Conservation (phyloP, 2,888 invertebrate species). For the Loripinus fragilis region DNA sequence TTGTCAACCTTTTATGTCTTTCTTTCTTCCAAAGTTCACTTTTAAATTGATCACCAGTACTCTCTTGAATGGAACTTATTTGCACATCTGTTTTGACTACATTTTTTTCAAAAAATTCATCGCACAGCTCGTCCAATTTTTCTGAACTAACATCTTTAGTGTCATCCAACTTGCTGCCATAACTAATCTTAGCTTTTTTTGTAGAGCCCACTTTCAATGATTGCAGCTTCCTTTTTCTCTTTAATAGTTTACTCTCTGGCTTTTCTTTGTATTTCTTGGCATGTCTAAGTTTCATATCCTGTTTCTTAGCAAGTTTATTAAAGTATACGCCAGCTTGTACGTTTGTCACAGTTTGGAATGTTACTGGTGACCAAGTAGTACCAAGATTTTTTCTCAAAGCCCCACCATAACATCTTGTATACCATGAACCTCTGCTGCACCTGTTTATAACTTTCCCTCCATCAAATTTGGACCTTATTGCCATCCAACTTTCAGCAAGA, state of each 20-base stretch:
- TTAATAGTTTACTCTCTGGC: not conserved
- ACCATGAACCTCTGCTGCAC: slow-evolving; percentile 41
- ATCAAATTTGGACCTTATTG: slow-evolving; percentile 48
- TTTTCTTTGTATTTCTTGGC: not conserved
- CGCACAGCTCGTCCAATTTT: not conserved
- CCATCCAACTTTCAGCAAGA: slow-evolving; percentile 52
- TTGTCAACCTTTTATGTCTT: slow-evolving; percentile 26
- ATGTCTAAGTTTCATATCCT: not conserved
- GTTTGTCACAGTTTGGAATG: not conserved
- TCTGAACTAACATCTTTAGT: not conserved
- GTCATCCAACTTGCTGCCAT: slow-evolving; percentile 20
- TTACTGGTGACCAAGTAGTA: slow-evolving; percentile 28
- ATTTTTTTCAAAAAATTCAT: not conserved
- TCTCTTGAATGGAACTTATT: slow-evolving; percentile 9
- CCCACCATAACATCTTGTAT: slow-evolving; percentile 44
- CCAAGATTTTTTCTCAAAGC: slow-evolving; percentile 42
- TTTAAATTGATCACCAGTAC: slow-evolving; percentile 21
- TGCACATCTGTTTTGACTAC: not conserved
- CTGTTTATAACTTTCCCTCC: slow-evolving; percentile 49
- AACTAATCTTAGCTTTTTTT: slow-evolving; percentile 20
- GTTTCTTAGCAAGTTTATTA: too few species aligned
- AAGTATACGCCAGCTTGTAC: not conserved
- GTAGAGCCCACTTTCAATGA: not conserved
- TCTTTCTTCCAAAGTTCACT: slow-evolving; percentile 35
- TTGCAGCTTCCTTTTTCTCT: slow-evolving; percentile 22